Base-by-base conservation (phyloP, 2,113 vertebrate genomes). In the Microtus ochrogaster region DNA sequence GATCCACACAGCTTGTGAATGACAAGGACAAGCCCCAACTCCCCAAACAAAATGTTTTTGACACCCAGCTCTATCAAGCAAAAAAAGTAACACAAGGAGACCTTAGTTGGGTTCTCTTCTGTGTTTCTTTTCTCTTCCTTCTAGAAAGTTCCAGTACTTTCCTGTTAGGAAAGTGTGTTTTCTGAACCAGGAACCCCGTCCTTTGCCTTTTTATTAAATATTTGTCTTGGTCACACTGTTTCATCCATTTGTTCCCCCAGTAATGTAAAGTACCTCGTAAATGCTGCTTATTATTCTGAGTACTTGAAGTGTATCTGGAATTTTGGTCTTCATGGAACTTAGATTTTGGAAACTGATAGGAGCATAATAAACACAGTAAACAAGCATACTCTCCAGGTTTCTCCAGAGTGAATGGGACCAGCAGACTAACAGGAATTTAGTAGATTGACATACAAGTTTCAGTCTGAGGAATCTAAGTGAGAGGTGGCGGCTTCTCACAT, bases 1-100 rank as follows among this genome's bases (percentile, higher is more conserved):
- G 39, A 98, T 90, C 97, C 44, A 21, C 41, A 73, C 44, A 19
- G 58, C 90, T 90, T 90, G 85, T 89, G 81, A 90, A 95, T 89
- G 93, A 77, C 52, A 90, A 93, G 84, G 66, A 68, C 89, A 94
- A 96, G 92, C 68, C 52, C 85, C 82, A 70, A 97, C 85, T 78
- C 90, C 52, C n/a, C 49, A 97, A 96, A 52, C 90, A 92, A 89
- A 82, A 77, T 28, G n/a, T 61, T 91, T 78, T 63, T 92, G 16
- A 77, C 72, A 52, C 44, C n/a, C 10, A 0, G 33, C 83, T 77
- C 79, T 47, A 61, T 73, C 85, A 88, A 66, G n/a, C 6, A 3
- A 89, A 90, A 92, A 88, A 58, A 14, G n/a, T 39, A 85, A 66
- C 44, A 41, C 1, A 44, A 22, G 68, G 39, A 82, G 47, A 74